Evolutionary conservation across 2,888 invertebrate genomes (phyloP).

Genomic region (Dryobotodes eremita): DNA sequence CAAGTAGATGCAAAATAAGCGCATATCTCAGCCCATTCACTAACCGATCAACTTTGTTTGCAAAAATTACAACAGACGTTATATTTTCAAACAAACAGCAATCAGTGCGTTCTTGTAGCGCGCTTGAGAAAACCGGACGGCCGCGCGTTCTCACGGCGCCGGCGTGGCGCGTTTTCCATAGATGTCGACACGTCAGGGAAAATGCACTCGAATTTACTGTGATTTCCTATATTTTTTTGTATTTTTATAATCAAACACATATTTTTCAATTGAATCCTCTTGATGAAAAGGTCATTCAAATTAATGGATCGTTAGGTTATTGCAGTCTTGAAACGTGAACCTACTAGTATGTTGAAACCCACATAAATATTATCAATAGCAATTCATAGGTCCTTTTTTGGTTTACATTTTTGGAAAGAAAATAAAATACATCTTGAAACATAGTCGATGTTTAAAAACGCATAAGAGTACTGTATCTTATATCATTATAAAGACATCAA

Average conservation of each 20-base stretch:
- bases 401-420: not conserved
- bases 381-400: not conserved
- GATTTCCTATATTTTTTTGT: not conserved
- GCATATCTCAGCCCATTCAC: conserved; percentile 64
- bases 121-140: conserved; percentile 82
- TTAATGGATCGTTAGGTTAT: not conserved
- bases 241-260: no score
- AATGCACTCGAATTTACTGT: not conserved
- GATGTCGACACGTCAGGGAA: conserved; percentile 68
- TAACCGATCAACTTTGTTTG: conserved; percentile 66
- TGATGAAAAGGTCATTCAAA: not conserved
- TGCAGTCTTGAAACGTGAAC: not conserved
- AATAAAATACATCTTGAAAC: not conserved
- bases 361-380: not conserved
- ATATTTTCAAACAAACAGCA: conserved; percentile 84
- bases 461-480: conserved; percentile 24
- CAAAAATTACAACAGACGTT: conserved; percentile 72
- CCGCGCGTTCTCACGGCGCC: conserved; percentile 82
- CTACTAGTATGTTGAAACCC: not conserved
- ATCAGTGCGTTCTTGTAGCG: conserved; percentile 76
- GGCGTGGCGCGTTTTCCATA: conserved; percentile 73
- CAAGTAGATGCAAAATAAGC: conserved; percentile 54
- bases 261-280: not conserved
- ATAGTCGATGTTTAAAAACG: conserved; percentile 29
- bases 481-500: conserved; percentile 23